phyloP scores from a whole-genome alignment of 2,113 vertebrate species.

The Menidia beryllina region DNA sequence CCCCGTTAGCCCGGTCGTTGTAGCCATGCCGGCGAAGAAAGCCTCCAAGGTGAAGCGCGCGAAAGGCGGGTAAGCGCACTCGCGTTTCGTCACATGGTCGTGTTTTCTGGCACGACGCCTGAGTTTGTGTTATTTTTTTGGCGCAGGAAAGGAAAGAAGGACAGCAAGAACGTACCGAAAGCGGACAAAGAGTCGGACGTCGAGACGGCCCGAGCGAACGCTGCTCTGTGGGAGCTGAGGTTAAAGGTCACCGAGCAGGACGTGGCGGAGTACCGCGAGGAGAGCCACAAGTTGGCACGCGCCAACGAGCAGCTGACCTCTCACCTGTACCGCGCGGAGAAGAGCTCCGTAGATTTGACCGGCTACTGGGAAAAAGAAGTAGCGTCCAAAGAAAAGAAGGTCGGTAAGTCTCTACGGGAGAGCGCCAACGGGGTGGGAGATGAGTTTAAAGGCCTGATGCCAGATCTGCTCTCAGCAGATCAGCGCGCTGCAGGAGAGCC shows the following conservation, averaged over 20 bases:
- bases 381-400: conserved; percentile 82
- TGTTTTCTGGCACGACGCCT: not conserved
- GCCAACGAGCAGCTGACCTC: conserved; percentile 82
- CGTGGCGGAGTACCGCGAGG: conserved; percentile 78
- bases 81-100: not conserved
- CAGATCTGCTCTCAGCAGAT: conserved; percentile 73
- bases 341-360: conserved; percentile 77
- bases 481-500: conserved; percentile 77
- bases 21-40: conserved; percentile 79
- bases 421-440: too few species aligned
- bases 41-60: conserved; percentile 72
- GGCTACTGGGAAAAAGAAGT: conserved; percentile 77
- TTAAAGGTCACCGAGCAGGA: conserved; percentile 81
- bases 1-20: not conserved
- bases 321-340: conserved; percentile 81
- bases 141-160: conserved; percentile 79
- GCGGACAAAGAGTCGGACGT: conserved; percentile 74
- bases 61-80: conserved; percentile 69
- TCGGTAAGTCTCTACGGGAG: conserved; percentile 27
- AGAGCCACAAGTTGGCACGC: conserved; percentile 74
- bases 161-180: conserved; percentile 69
- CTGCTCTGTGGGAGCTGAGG: conserved; percentile 85
- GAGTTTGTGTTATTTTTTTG: not conserved
- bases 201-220: conserved; percentile 82
- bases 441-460: not conserved